Evolutionary conservation across 1,140 invertebrate genomes (phyloP).

Genomic region (Musca domestica): DNA sequence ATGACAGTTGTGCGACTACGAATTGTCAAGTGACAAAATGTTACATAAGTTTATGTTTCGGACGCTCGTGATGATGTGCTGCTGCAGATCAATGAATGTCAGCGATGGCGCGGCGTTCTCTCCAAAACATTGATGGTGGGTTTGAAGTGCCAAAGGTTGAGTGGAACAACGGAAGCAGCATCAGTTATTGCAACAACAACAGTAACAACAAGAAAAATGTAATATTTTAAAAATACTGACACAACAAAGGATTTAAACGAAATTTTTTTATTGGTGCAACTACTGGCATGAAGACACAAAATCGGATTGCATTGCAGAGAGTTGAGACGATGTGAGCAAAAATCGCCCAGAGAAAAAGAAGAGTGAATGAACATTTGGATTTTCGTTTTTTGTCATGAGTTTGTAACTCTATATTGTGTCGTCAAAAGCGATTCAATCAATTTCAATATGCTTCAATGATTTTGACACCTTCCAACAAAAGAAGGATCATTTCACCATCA

Average conservation of each 20-base stretch:
- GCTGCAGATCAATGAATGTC: not conserved
- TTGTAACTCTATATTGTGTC: slow-evolving; percentile 5
- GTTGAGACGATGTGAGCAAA: not conserved
- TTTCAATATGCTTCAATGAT: slow-evolving; percentile 29
- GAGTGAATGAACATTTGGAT: not conserved
- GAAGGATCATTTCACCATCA: not conserved
- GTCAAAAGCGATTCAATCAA: slow-evolving; percentile 26
- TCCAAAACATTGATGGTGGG: slow-evolving; percentile 4
- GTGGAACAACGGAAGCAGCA: slow-evolving; percentile 18
- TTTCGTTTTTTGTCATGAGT: too few relatives aligned
- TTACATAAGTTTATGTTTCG: slow-evolving; percentile 18
- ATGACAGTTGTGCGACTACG: slow-evolving; percentile 18
- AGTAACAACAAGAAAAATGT: slow-evolving; percentile 21
- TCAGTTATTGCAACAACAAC: not conserved
- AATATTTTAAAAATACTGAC: slow-evolving; percentile 18
- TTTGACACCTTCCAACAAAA: slow-evolving; percentile 25
- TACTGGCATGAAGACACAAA: not conserved
- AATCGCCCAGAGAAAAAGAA: not conserved
- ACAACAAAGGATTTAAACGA: slow-evolving; percentile 21
- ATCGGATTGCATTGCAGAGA: not conserved
- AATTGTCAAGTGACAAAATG: slow-evolving; percentile 29
- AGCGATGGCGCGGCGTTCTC: slow-evolving; percentile 5
- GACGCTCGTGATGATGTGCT: slow-evolving; percentile 1
- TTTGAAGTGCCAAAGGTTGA: slow-evolving; percentile 16
- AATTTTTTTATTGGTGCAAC: not conserved